A percentile compares a stretch with the other conserved stretches of the same genome.
phyloP scores from a whole-genome alignment of 1,140 invertebrate species.

The Aphelenchoides fujianensis region DNA sequence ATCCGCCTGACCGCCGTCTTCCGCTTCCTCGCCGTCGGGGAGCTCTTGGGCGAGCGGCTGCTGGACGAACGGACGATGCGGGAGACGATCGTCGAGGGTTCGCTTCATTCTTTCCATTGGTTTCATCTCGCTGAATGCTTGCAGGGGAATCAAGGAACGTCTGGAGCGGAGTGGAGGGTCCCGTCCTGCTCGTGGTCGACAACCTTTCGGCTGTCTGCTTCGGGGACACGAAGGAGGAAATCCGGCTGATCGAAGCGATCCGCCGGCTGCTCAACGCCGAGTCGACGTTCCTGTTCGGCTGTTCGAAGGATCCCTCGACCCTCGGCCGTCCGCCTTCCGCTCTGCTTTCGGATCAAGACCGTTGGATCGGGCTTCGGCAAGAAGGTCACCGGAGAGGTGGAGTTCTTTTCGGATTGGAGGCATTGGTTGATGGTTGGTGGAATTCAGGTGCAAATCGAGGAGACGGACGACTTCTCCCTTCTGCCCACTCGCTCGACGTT shows the following conservation, averaged over 20 bases:
- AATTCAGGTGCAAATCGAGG: background rate
- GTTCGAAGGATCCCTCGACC: background rate
- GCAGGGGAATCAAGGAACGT: conserved; percentile 7
- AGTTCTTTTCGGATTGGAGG: background rate
- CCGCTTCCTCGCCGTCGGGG: conserved; percentile 23
- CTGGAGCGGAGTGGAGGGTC: background rate
- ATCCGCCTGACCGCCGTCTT: conserved; percentile 25
- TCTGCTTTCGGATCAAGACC: background rate
- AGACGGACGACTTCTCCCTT: conserved; percentile 8
- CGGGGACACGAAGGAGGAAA: background rate
- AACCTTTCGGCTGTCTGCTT: background rate
- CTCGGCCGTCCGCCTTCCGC: background rate
- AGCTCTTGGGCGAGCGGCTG: conserved; percentile 11
- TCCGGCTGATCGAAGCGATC: background rate
- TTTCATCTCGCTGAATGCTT: background rate
- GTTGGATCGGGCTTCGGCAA: conserved; percentile 34
- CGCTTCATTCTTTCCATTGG: background rate
- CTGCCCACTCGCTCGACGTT: background rate
- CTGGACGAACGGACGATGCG: background rate
- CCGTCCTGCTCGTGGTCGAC: background rate
- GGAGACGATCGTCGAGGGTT: background rate
- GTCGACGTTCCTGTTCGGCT: conserved; percentile 22
- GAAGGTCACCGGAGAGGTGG: conserved; percentile 30
- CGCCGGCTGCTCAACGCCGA: background rate
- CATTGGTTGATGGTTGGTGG: conserved; percentile 9